Evolutionary conservation across 2,888 invertebrate genomes (phyloP), one percentile per base, ranked within the genome.

Genomic region (Lamproptera curius): DNA sequence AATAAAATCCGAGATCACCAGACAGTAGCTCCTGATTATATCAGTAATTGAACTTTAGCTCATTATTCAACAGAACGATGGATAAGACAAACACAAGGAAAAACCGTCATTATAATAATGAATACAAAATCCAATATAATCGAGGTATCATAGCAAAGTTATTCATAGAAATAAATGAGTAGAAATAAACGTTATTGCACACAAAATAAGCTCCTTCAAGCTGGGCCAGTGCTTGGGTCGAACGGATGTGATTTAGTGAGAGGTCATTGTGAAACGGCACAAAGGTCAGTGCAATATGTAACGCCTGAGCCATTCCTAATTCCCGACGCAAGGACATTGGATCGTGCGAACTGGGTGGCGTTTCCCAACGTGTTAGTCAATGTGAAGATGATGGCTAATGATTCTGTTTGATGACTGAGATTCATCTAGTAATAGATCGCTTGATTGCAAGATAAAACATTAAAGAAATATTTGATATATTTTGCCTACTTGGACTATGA

Each of bases 181-280:
- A 11, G 37, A 20, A 11, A 0, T 42, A 15, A 23, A 37, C 42
- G 20, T 20, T 47, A 33, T 37, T n/a, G 6, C 14, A 34, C 31
- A 34, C 4, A 4, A 2, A 16, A 17, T 45, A 39, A 45, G n/a
- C n/a, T n/a, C n/a, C n/a, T n/a, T n/a, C n/a, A n/a, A n/a, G n/a
- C n/a, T n/a, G n/a, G n/a, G n/a, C n/a, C n/a, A n/a, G n/a, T n/a
- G n/a, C n/a, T n/a, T n/a, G n/a, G n/a, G 15, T 34, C 23, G 42
- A 55, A 53, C 53, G 61, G 61, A 59, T 59, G 50, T 52, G 59
- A 59, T 58, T 56, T 46, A 53, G 70, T 65, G 67, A 73, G 62
- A 64, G 74, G 75, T 68, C 66, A 70, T 74, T 74, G 63, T 61
- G 70, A 63, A 74, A 76, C 61, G 53, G 51, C 52, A 42, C 41